phyloP scores from a whole-genome alignment of 2,113 vertebrate genomes.

The Prunella himalayana region DNA sequence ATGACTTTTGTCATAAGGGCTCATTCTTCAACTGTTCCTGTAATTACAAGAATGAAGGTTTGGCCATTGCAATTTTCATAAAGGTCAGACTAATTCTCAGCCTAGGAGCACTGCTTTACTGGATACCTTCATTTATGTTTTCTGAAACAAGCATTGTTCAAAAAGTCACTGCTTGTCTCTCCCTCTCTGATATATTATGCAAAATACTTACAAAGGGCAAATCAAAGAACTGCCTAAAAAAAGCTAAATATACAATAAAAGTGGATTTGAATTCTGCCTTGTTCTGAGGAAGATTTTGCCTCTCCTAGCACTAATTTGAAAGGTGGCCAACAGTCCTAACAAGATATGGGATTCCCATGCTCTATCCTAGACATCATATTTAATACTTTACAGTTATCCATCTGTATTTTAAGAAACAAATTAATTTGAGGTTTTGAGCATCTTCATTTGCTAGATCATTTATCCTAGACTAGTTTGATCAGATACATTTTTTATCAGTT shows the following conservation, averaged over 20 bases:
- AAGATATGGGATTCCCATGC: neutral
- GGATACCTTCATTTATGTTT: neutral
- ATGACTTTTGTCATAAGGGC: neutral
- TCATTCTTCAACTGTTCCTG: neutral
- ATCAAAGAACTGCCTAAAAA: neutral
- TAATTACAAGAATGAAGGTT: neutral
- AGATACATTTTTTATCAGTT: neutral
- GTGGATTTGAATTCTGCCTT: neutral
- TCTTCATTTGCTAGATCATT: neutral
- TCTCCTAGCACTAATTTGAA: neutral
- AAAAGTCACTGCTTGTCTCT: neutral
- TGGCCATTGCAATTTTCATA: neutral
- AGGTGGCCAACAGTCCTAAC: neutral
- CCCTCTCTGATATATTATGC: neutral
- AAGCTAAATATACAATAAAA: neutral
- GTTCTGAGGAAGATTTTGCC: neutral
- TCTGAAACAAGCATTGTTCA: neutral
- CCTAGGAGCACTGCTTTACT: neutral
- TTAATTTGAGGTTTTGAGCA: neutral
- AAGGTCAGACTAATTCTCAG: neutral
- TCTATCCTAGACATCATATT: neutral
- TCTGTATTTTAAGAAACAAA: neutral
- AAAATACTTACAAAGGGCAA: neutral
- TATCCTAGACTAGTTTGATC: neutral
- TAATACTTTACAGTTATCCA: neutral